phyloP scores from a whole-genome alignment of 53 echinoderm and acorn worm genomes.

The Echinometra lucunter region DNA sequence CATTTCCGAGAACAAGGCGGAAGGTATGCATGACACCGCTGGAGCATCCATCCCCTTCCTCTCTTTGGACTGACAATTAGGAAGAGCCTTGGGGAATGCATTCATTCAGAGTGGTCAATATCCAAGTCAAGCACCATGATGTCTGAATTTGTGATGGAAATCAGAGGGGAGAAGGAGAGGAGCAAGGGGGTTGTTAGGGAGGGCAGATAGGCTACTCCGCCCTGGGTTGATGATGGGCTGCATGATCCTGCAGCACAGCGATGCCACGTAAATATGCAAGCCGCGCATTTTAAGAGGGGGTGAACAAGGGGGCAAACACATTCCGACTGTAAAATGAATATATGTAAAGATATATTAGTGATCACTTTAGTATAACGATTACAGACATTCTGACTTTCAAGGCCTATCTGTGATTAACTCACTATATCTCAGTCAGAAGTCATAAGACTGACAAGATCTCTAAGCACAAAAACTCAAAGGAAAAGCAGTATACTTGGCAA shows the following conservation, averaged over 20 bases:
- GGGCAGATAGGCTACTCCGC: not conserved
- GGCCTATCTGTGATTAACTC: no score
- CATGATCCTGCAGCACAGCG: not conserved
- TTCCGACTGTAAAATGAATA: no score
- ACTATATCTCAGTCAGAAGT: no score
- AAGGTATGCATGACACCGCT: not conserved
- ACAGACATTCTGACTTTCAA: no score
- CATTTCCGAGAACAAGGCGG: not conserved
- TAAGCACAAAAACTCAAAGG: no score
- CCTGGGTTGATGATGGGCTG: conserved; percentile 11
- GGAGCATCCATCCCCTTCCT: not conserved
- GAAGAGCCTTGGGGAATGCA: not conserved
- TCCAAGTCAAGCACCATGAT: conserved; percentile 43
- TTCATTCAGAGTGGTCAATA: conserved; percentile 1
- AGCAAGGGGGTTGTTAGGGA: conserved; percentile 1
- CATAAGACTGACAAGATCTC: no score
- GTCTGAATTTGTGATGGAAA: conserved; percentile 35
- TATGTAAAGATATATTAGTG: no score
- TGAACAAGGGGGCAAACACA: not conserved
- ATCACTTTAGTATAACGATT: no score
- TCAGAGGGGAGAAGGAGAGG: not conserved
- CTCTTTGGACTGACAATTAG: not conserved
- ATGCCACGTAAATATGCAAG: conserved; percentile 9
- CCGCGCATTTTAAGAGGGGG: not conserved
- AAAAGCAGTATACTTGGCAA: no score